Evolutionary conservation across 2,888 invertebrate genomes (phyloP), one percentile per base, ranked within the genome.

Genomic region (Cataglyphis altisquamis): DNA sequence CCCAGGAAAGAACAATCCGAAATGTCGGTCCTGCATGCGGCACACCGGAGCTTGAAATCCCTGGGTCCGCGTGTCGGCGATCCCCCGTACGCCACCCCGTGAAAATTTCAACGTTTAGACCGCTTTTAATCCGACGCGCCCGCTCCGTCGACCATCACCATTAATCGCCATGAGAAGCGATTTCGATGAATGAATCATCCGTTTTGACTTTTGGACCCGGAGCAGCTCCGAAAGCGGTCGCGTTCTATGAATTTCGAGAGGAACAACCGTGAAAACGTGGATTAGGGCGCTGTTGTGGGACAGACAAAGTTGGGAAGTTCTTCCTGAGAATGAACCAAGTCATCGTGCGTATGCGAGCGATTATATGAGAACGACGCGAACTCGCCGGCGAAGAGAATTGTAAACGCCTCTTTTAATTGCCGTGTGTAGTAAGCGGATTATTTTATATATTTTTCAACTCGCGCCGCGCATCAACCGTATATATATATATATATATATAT

Each of bases 91-190:
- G 45, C 52, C 74, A 45, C 73, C 86, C 89, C 91, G 90, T 93
- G 91, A 92, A 93, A 93, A 92, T 92, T 92, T 91, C 87, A 90
- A 87, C 88, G 84, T 90, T 90, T 87, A 74, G 87, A 80, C 83
- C 87, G 89, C 89, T 91, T 92, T 90, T 90, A 91, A 90, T 89
- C 89, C 84, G 60, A 84, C 85, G 85, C 73, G 85, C 73, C 87
- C 86, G 86, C 84, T 88, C 68, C 82, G 87, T 86, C 86, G 86
- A 84, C 75, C 89, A 82, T 85, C 52, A 62, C 74, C 85, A 86
- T 90, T 89, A 90, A 86, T 86, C 86, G 90, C 75, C 91, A 91
- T 90, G 91, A 90, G 89, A 91, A 91, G 87, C 89, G 88, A 90
- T 90, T 91, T 88, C 86, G 57, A 83, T 85, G 83, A 82, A 88